Percentiles rank a stretch among this genome's conserved stretches.
Evolutionary conservation across 2,888 invertebrate genomes (phyloP).

Genomic region (Drosophila anomelani): DNA sequence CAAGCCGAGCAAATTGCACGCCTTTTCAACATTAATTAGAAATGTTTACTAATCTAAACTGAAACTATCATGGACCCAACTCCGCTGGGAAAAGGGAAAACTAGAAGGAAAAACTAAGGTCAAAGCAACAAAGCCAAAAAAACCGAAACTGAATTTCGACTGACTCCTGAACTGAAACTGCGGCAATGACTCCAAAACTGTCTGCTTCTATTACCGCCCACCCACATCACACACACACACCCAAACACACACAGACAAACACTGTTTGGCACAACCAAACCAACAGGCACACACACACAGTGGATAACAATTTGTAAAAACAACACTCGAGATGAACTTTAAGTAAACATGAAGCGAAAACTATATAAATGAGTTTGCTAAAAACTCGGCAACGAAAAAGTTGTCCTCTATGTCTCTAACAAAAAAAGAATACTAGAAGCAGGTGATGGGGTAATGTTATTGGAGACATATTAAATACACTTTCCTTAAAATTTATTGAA

Average conservation of each 20-base stretch:
- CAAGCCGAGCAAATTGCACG: slow-evolving; percentile 18
- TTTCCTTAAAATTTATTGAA: neutral
- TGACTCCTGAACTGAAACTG: slow-evolving; percentile 27
- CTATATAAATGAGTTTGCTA: slow-evolving; percentile 79
- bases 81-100: slow-evolving; percentile 10
- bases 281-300: slow-evolving; percentile 22
- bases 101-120: slow-evolving; percentile 37
- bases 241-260: neutral
- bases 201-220: slow-evolving; percentile 39
- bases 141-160: slow-evolving; percentile 27
- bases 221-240: slow-evolving; percentile 19
- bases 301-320: slow-evolving; percentile 79
- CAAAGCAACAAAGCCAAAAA: slow-evolving; percentile 38
- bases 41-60: slow-evolving; percentile 46
- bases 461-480: slow-evolving; percentile 14
- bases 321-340: slow-evolving; percentile 78
- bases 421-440: slow-evolving; percentile 1
- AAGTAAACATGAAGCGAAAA: slow-evolving; percentile 79
- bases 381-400: slow-evolving; percentile 65
- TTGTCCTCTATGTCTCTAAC: slow-evolving; percentile 12
- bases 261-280: slow-evolving; percentile 12
- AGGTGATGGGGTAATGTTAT: slow-evolving; percentile 11
- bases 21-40: slow-evolving; percentile 48
- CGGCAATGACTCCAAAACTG: slow-evolving; percentile 38
- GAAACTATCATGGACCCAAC: slow-evolving; percentile 31